Evolutionary conservation across 2,888 invertebrate species (phyloP).

Genomic region (Xanthia togata): DNA sequence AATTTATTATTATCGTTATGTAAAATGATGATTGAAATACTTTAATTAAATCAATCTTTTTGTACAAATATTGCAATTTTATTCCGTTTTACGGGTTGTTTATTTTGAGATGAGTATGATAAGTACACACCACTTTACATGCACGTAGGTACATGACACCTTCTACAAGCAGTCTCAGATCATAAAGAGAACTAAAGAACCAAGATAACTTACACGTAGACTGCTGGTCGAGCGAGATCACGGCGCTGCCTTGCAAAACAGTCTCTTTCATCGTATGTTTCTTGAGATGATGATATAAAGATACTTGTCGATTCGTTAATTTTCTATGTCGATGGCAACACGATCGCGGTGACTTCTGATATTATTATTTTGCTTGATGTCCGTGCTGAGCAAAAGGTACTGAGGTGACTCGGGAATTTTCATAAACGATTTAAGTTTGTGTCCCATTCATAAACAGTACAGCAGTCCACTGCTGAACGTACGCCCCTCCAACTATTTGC

Average conservation of each 20-base stretch:
- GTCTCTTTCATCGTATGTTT: not conserved
- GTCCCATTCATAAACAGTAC: conserved; percentile 1
- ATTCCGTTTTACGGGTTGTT: conserved; percentile 36
- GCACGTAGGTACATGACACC: conserved; percentile 3
- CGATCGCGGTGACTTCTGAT: conserved; percentile 26
- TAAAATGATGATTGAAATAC: conserved; percentile 35
- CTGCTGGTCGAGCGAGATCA: conserved; percentile 27
- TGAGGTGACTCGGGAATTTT: conserved; percentile 12
- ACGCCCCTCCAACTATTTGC: not conserved
- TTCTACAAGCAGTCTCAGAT: not conserved
- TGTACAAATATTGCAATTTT: conserved; percentile 33
- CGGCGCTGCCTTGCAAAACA: conserved; percentile 16
- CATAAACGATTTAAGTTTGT: not conserved
- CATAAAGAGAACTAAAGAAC: not conserved
- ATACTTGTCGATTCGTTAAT: not conserved
- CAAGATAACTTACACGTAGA: not conserved
- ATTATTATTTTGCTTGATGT: conserved; percentile 44
- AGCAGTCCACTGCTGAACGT: not conserved
- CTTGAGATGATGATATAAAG: not conserved
- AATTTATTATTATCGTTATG: conserved; percentile 23
- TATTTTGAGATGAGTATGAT: not conserved
- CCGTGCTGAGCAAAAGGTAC: conserved; percentile 6
- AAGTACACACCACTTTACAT: conserved; percentile 4
- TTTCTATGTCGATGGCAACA: conserved; percentile 27
- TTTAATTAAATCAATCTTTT: conserved; percentile 48